Evolutionary conservation across 2,888 invertebrate genomes (phyloP), one percentile per base, ranked within the genome.

Genomic region (Eupithecia tripunctaria): DNA sequence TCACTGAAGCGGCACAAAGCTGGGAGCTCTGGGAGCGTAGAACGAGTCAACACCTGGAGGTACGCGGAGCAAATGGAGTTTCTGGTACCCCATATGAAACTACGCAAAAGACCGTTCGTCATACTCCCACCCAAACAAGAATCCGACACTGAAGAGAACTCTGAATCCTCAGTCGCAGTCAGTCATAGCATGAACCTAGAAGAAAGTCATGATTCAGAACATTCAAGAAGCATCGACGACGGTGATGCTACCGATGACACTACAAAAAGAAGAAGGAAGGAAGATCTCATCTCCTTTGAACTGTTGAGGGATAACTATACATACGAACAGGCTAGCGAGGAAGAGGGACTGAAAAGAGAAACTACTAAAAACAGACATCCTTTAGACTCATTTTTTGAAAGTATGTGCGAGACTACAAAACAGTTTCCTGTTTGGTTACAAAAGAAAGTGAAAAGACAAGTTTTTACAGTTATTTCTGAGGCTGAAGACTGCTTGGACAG

Each of bases 361-460:
- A n/a, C 12, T 21, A 1, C 14, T 0, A 56, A 56, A 25, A 36
- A n/a, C 10, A 63, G 62, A 63, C 62, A 63, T 63, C 32, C 62
- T n/a, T 63, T 63, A 63, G 62, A 63, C 62, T 32, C 62, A 1
- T 63, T 63, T n/a, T 63, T 63, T 32, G 62, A 63, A n/a, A 63
- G 62, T 36, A 63, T 63, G 62, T 63, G 62, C 7, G 62, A 63
- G 32, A 63, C 62, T 10, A 63, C 62, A 0, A 63, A 63, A 10
- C 62, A 36, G 5, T 63, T 63, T 4, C 62, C 62, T 3, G n/a
- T n/a, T 4, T 63, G 62, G 62, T 1, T 63, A 21, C 62, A 63
- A n/a, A 63, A 32, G 32, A 32, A 63, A n/a, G 62, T 63, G 36
- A 63, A 63, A 32, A 29, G 62, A 32, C 62, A 63, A 12, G 32